phyloP scores from a whole-genome alignment of 2,797 vertebrate genomes.

The Gastrophryne carolinensis region DNA sequence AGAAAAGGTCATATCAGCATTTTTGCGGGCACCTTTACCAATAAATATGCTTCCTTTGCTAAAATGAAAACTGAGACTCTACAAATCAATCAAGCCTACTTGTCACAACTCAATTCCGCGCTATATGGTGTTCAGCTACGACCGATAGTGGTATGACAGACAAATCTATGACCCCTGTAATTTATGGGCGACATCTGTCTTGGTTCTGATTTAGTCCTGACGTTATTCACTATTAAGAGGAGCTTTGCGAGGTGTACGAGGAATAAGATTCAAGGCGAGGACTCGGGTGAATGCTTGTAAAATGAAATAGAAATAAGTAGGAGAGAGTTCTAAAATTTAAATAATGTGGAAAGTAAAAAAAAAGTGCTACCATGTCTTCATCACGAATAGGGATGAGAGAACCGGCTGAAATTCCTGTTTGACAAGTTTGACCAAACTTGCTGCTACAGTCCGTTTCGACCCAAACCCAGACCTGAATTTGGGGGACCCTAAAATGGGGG shows the following conservation, averaged over 20 bases:
- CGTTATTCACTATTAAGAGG: conserved; percentile 15
- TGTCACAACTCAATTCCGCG: conserved; percentile 48
- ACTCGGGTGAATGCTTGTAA: neutral
- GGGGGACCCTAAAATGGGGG: too few species aligned
- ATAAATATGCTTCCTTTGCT: conserved; percentile 48
- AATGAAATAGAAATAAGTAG: too few species aligned
- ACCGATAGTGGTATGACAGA: conserved; percentile 44
- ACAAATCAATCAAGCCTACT: conserved; percentile 48
- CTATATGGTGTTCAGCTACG: conserved; percentile 31
- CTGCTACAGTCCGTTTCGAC: too few species aligned
- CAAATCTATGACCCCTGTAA: conserved; percentile 48
- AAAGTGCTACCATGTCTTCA: too few species aligned
- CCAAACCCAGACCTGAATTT: too few species aligned
- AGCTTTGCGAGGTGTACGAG: neutral
- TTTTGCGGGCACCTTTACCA: conserved; percentile 27
- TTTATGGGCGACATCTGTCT: conserved; percentile 34
- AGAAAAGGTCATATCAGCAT: conserved; percentile 50
- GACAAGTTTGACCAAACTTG: too few species aligned
- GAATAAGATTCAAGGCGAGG: neutral
- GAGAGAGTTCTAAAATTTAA: too few species aligned
- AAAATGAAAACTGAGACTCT: conserved; percentile 45
- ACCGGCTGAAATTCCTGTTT: too few species aligned
- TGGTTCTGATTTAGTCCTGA: conserved; percentile 26
- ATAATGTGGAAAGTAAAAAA: too few species aligned
- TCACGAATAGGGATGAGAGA: too few species aligned